Evolutionary conservation across 2,888 invertebrate genomes (phyloP).

Genomic region (Sipha maydis): DNA sequence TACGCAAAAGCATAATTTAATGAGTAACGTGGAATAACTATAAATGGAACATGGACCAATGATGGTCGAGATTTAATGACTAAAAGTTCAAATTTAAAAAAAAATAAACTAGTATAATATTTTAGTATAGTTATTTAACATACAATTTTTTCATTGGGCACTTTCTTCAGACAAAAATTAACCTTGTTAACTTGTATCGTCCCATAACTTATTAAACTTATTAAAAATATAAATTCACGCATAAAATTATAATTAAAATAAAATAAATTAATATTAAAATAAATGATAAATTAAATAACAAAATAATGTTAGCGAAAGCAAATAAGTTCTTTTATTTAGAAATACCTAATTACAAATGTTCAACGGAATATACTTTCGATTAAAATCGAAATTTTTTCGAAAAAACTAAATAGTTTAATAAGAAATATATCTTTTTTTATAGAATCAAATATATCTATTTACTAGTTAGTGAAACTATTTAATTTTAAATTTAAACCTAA

Average conservation of each 20-base stretch:
- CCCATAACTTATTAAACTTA: not conserved
- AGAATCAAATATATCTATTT: not conserved
- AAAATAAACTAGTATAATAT: not conserved
- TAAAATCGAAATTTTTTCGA: no score
- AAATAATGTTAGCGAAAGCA: constrained; percentile 12
- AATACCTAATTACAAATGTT: not conserved
- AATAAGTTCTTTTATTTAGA: not conserved
- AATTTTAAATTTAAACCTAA: not conserved
- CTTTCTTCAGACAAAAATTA: constrained; percentile 5
- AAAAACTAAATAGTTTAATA: not conserved
- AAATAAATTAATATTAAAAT: constrained; percentile 7
- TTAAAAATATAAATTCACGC: constrained; percentile 7
- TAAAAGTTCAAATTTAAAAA: no score
- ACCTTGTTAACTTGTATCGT: not conserved
- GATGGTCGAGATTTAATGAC: no score
- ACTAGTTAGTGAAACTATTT: not conserved
- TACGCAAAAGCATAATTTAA: constrained; percentile 4
- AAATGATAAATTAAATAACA: constrained; percentile 12
- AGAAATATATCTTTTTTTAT: not conserved
- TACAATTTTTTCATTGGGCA: not conserved
- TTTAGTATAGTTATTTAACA: not conserved
- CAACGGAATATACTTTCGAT: not conserved
- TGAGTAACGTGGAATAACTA: not conserved
- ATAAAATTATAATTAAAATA: constrained; percentile 1
- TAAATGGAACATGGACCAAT: not conserved